A percentile compares a stretch with the other conserved stretches of the same genome.
These are phyloP conservation scores for Dryomyza anilis DNA, from an alignment of 2,888 invertebrate genomes.

Conservation along the genomic window DNA sequence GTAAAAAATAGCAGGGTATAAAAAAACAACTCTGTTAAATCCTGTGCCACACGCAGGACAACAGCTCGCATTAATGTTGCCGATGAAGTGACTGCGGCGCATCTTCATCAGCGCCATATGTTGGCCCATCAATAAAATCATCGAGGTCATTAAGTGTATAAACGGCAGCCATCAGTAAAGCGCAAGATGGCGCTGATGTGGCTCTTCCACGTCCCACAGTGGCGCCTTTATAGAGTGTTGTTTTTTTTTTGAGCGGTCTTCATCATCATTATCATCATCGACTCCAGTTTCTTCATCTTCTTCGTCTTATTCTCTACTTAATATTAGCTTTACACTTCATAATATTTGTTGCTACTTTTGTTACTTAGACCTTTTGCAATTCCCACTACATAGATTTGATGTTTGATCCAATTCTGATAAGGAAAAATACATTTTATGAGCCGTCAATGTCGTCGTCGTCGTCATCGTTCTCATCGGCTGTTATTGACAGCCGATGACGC, in stretches of 20 bases:
- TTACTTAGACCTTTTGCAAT: constrained; percentile 11
- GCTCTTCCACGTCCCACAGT: not conserved
- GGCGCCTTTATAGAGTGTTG: not conserved
- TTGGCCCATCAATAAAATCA: constrained; percentile 60
- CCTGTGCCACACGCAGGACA: not conserved
- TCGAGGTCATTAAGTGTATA: constrained; percentile 62
- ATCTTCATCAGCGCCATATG: constrained; percentile 41
- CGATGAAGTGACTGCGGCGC: constrained; percentile 8
- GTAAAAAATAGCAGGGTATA: no score
- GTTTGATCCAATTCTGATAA: constrained; percentile 1
- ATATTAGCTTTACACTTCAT: constrained; percentile 53
- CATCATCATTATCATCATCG: not conserved
- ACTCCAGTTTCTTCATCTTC: not conserved
- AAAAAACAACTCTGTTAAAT: not conserved
- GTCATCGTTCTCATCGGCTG: constrained; percentile 41
- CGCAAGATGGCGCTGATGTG: constrained; percentile 10
- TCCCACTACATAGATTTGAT: not conserved
- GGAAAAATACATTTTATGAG: not conserved
- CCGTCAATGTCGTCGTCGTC: not conserved
- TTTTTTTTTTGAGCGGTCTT: not conserved
- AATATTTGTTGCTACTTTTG: constrained; percentile 39
- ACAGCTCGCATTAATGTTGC: not conserved
- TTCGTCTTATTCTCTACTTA: constrained; percentile 32
- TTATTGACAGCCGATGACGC: constrained; percentile 57
- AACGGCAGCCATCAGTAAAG: constrained; percentile 58